Percentiles rank a stretch among this genome's conserved stretches.
Conservation (phyloP, 2,888 invertebrate genomes). For the Eupithecia inturbata region DNA sequence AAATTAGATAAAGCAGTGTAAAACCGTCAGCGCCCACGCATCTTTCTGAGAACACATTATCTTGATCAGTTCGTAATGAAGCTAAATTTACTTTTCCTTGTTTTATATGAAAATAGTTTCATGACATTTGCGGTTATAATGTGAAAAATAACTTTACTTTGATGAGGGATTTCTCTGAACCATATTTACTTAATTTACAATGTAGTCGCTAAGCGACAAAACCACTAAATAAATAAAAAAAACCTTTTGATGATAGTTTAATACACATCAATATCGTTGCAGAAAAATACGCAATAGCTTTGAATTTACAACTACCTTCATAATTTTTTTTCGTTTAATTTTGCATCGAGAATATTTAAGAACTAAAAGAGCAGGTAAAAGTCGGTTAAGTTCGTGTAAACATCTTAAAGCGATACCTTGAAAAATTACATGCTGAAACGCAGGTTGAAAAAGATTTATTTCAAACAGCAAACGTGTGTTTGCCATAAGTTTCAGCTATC, state of each 20-base stretch:
- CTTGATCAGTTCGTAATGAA: conserved; percentile 6
- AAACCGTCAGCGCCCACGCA: conserved; percentile 20
- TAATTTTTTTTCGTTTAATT: background rate
- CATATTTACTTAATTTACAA: background rate
- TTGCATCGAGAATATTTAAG: background rate
- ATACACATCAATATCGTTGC: no score
- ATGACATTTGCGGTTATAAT: background rate
- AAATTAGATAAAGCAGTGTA: conserved; percentile 3
- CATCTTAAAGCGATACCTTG: background rate
- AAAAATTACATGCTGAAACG: background rate
- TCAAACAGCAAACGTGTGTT: background rate
- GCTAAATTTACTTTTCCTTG: conserved; percentile 12
- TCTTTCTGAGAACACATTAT: conserved; percentile 28
- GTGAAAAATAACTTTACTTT: background rate
- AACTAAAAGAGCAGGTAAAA: background rate
- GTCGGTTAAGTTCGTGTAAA: background rate
- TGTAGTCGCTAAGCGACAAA: no score
- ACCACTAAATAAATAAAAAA: no score
- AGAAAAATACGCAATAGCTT: background rate
- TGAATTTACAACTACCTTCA: background rate
- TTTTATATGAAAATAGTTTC: background rate
- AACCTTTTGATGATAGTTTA: no score
- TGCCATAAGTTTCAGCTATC: background rate
- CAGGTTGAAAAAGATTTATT: background rate
- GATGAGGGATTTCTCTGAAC: background rate